phyloP scores from a whole-genome alignment of 2,888 invertebrate species.

The Euzophera pinguis region DNA sequence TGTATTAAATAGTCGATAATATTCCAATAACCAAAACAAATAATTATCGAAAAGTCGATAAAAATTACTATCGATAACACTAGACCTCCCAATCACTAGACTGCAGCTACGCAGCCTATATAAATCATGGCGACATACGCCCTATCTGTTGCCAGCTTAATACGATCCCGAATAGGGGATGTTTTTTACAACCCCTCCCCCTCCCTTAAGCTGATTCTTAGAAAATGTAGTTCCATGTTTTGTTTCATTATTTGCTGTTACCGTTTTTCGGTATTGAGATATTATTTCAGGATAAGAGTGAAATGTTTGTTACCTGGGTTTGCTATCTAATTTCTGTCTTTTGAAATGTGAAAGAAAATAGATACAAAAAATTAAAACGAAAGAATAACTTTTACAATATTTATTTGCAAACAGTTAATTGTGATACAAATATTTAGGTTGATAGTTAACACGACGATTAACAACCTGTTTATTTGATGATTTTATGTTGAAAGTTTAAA shows the following conservation, averaged over 20 bases:
- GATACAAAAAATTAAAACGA: no score
- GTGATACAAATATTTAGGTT: no score
- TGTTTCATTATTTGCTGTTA: conserved; percentile 12
- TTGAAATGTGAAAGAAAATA: no score
- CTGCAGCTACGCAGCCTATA: conserved; percentile 43
- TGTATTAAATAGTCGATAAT: no score
- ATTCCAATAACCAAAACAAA: not conserved
- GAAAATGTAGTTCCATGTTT: conserved; percentile 8
- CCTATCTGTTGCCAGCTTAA: conserved; percentile 77
- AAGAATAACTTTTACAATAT: no score
- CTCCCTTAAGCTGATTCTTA: conserved; percentile 17
- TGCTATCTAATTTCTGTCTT: no score
- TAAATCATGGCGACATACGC: conserved; percentile 76
- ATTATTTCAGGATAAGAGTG: no score
- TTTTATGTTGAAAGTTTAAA: no score
- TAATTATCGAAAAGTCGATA: not conserved
- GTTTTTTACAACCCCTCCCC: conserved; percentile 43
- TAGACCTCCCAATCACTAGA: conserved; percentile 43
- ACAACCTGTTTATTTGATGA: no score
- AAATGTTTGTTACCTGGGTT: no score
- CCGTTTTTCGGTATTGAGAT: not conserved
- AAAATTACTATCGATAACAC: conserved; percentile 26
- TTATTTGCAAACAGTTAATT: no score
- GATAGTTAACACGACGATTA: no score
- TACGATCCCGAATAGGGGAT: conserved; percentile 59